Evolutionary conservation across 2,888 invertebrate species (phyloP), one percentile per base, ranked within the genome.

Genomic region (Oeneis ivallda): DNA sequence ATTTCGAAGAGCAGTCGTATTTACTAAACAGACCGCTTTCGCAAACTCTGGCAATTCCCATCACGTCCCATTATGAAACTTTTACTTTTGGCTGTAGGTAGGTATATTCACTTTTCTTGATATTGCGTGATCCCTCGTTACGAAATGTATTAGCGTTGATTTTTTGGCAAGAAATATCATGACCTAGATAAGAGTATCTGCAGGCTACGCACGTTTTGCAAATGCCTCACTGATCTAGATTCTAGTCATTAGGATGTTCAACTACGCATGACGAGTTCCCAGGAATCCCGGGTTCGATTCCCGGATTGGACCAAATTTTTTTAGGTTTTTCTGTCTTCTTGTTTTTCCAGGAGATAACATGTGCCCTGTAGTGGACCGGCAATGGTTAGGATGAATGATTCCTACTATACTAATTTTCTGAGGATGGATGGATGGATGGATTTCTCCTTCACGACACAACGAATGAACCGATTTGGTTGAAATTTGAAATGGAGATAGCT

Each of bases 11-110:
- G 75, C 70, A 77, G 66, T 43, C 84, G 84, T 80, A 85, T 83
- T 83, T 89, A 84, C 82, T 75, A 86, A 88, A 77, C 75, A 80
- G 76, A 64, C 71, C 75, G 76, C 87, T 89, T 89, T 89, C 89
- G 89, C 83, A 85, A 86, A 76, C 71, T 71, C 68, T 69, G 71
- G 68, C 62, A 47, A 84, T 83, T 80, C 83, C 64, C 67, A 69
- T 68, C 87, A 85, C 87, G 87, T 75, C 49, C 69, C 59, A 75
- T 79, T 79, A 76, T 74, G 76, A 72, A 79, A 85, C 83, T 83
- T 82, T 82, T 85, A 84, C 83, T 79, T 71, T 72, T 70, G 68
- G 63, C 60, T 53, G 26, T 26, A 26, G 5, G 26, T 26, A 26
- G 5, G 63, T 66, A 67, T 67, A 70, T 67, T 66, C 65, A 66